These are phyloP conservation scores for Halictus rubicundus DNA, from an alignment of 1,140 invertebrate genomes.

Conservation along the genomic window DNA sequence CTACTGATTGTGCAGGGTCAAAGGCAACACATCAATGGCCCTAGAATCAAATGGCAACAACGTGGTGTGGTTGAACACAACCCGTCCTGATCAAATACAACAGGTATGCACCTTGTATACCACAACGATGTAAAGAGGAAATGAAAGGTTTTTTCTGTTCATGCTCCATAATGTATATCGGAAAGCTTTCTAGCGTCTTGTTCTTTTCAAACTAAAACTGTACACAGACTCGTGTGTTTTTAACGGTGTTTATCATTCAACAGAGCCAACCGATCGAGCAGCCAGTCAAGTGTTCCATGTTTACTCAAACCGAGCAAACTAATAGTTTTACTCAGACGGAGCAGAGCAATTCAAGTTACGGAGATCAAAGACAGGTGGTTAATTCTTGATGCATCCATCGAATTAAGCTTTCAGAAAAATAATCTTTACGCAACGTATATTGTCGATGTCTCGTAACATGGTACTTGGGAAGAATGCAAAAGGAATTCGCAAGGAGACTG, in stretches of 20 bases:
- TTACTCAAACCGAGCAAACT: conserved; percentile 77
- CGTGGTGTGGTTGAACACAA: conserved; percentile 76
- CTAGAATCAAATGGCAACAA: conserved; percentile 78
- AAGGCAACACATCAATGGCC: conserved; percentile 76
- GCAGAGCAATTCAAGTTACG: conserved; percentile 74
- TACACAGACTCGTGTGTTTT: conserved; percentile 12
- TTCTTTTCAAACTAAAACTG: conserved; percentile 14
- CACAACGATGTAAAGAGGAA: conserved; percentile 18
- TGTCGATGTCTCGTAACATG: too few species aligned
- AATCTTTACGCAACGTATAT: too few species aligned
- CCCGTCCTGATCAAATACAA: conserved; percentile 76
- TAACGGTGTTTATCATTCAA: conserved; percentile 52
- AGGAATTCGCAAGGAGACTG: too few species aligned
- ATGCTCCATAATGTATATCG: conserved; percentile 18
- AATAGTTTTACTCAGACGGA: conserved; percentile 80
- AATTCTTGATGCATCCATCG: conserved; percentile 17
- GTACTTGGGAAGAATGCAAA: too few species aligned
- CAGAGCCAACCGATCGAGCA: conserved; percentile 70
- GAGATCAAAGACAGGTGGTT: conserved; percentile 71
- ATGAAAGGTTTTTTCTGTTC: conserved; percentile 3
- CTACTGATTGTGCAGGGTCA: conserved; percentile 72
- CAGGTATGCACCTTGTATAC: conserved; percentile 69
- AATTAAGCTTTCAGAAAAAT: neutral
- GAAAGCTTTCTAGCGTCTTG: conserved; percentile 8
- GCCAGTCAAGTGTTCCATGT: conserved; percentile 78